These are phyloP conservation scores for Phaethornis superciliosus DNA, from an alignment of 2,113 vertebrate genomes.

Conservation along the genomic window DNA sequence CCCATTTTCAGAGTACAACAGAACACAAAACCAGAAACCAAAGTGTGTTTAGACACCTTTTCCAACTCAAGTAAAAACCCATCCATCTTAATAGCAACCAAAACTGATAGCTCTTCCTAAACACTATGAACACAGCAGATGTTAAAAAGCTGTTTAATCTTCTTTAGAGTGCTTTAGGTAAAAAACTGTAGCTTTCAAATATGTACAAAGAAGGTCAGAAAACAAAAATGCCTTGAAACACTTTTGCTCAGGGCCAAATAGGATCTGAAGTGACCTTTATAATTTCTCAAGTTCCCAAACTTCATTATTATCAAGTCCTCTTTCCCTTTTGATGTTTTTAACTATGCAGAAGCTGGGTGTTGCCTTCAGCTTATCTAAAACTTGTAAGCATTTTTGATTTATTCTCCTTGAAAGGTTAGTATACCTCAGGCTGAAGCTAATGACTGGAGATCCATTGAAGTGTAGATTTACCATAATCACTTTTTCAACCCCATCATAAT, in stretches of 20 bases:
- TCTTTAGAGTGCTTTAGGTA: slow-evolving; percentile 43
- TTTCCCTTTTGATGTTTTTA: slow-evolving; percentile 27
- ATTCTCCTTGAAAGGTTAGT: slow-evolving; percentile 7
- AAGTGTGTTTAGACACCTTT: slow-evolving; percentile 35
- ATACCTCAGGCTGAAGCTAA: slow-evolving; percentile 29
- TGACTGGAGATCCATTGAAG: background rate
- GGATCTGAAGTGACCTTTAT: slow-evolving; percentile 20
- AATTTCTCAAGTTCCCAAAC: slow-evolving; percentile 30
- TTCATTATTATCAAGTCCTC: background rate
- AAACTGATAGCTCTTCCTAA: slow-evolving; percentile 21
- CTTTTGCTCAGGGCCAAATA: background rate
- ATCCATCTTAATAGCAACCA: slow-evolving; percentile 33
- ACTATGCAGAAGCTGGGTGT: background rate
- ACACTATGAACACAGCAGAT: slow-evolving; percentile 20
- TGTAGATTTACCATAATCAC: background rate
- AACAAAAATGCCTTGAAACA: slow-evolving; percentile 32
- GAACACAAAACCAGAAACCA: background rate
- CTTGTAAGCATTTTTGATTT: slow-evolving; percentile 36
- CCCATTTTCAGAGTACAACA: background rate
- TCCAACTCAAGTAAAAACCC: background rate
- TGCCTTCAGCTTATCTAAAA: slow-evolving; percentile 7
- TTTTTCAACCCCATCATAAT: background rate
- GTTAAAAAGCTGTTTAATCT: slow-evolving; percentile 62
- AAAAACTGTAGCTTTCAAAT: slow-evolving; percentile 47
- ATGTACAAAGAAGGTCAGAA: slow-evolving; percentile 35